These are phyloP conservation scores for Helicolenus hilgendorfi DNA, from an alignment of 2,797 vertebrate species.

Conservation along the genomic window DNA sequence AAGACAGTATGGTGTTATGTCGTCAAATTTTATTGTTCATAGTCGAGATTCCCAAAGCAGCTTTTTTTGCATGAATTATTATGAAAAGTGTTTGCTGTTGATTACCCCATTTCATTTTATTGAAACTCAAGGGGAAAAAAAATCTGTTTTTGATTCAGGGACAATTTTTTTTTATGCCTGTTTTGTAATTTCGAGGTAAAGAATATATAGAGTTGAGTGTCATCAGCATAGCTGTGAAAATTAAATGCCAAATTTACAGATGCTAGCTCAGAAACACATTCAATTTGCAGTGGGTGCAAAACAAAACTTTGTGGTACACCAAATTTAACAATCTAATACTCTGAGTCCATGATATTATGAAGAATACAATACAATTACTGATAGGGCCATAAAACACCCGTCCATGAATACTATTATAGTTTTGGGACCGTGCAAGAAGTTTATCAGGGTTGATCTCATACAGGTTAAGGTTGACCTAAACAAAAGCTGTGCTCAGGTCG, in stretches of 20 bases:
- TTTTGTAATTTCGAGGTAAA: background rate
- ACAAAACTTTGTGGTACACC: background rate
- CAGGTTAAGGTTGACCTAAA: background rate
- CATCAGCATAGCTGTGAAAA: background rate
- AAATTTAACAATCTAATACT: background rate
- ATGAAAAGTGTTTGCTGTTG: background rate
- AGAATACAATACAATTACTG: background rate
- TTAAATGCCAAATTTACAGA: background rate
- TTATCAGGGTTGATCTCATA: background rate
- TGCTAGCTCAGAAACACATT: background rate
- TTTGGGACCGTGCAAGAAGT: background rate
- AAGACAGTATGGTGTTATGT: background rate
- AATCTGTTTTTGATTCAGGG: background rate
- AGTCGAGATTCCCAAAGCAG: background rate
- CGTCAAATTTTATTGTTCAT: background rate
- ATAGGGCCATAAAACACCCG: background rate
- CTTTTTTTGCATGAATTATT: background rate
- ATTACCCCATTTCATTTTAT: background rate
- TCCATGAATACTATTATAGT: background rate
- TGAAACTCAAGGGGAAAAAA: background rate
- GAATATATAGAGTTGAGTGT: background rate
- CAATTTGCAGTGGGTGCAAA: background rate
- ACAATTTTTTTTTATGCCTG: too few relatives aligned
- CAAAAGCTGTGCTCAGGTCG: background rate
- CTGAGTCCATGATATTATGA: background rate